Evolutionary conservation across 2,797 vertebrate genomes (phyloP), one percentile per base, ranked within the genome.

Genomic region (Sebastes aleutianus): DNA sequence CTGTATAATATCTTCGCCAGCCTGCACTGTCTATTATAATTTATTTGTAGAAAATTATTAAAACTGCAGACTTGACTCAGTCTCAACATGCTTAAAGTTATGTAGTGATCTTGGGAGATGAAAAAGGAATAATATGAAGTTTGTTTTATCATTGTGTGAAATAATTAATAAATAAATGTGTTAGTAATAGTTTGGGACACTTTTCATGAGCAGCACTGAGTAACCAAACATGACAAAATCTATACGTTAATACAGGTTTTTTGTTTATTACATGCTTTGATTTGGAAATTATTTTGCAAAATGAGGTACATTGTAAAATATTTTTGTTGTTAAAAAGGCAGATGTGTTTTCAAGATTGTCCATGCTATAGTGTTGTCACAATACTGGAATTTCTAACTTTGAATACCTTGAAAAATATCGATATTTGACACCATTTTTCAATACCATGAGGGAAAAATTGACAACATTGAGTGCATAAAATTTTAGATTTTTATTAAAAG

Each of bases 221-320:
- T 13, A 66, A 34, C 8, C n/a, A 70, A 27, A 54, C 13, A 26
- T 36, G 22, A 62, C 31, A 65, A 56, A 69, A 39, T 58, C 0
- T 1, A 18, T 1, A 53, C 7, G 13, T 14, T 1, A 36, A 16
- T 18, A 39, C 3, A 34, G 6, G 1, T 74, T 64, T 56, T 67
- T 24, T 24, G 20, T 47, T 88, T 89, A 82, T 74, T 87, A 26
- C 3, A 70, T 43, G 32, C 7, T 77, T 70, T 57, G 24, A 61
- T 63, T 62, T 63, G 7, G 6, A 80, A 72, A 68, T 43, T 1
- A 43, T 24, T 70, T 70, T 78, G 67, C 22, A 83, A 83, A 83
- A 63, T 62, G 1, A 5, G 12, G 47, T 26, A n/a, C 0, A 63
- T 0, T 58, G 70, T 50, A 18, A 54, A 27, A 69, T 64, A 26